These are phyloP conservation scores for Drosophila lini DNA, from an alignment of 1,140 invertebrate species.

Conservation along the genomic window DNA sequence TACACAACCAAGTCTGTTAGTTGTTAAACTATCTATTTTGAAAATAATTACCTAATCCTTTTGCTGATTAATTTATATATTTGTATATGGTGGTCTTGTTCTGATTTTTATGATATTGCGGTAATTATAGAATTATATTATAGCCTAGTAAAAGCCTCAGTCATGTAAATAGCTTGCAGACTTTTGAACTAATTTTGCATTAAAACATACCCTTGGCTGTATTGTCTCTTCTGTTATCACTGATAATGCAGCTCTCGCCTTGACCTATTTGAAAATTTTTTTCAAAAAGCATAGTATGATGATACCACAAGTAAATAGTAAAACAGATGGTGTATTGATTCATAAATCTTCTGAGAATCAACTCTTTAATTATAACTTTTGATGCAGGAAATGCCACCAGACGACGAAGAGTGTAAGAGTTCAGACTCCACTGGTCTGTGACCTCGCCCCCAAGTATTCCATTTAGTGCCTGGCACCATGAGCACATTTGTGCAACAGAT, in stretches of 20 bases:
- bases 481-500: conserved; percentile 60
- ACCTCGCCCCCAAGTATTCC: conserved; percentile 10
- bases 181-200: no score
- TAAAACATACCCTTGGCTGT: no score
- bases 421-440: conserved; percentile 14
- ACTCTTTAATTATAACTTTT: conserved; percentile 11
- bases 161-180: no score
- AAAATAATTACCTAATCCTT: not conserved
- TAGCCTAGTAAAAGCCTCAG: no score
- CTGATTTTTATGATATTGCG: no score
- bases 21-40: not conserved
- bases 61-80: not conserved
- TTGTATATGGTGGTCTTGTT: no score
- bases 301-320: not conserved
- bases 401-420: conserved; percentile 3
- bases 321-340: not conserved
- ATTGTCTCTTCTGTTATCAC: no score
- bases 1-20: not conserved
- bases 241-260: not conserved
- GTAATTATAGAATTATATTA: no score
- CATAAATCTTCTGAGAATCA: not conserved
- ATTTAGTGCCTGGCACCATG: conserved; percentile 13
- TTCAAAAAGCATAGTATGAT: no score
- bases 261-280: not conserved
- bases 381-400: conserved; percentile 18